Base-by-base conservation (phyloP, 2,797 vertebrate species). In the Erpetoichthys calabaricus region DNA sequence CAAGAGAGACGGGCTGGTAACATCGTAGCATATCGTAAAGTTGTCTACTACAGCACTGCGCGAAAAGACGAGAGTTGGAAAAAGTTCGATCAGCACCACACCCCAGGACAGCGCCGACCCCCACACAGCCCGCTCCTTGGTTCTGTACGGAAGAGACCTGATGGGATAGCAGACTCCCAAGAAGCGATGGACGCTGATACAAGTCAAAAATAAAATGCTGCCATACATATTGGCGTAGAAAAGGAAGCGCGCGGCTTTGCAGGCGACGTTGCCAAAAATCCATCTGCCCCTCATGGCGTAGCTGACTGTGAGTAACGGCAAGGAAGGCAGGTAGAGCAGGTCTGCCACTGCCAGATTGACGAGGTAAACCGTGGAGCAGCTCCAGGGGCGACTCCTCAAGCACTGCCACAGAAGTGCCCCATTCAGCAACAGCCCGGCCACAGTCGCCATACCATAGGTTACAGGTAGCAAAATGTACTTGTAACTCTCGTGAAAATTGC, bases 271-370 rank as follows among this genome's bases (percentile, higher is more conserved):
- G 5, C 80, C 68, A 0, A 85, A 85, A 46, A 56, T 65, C 83
- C 78, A 66, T 5, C 47, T 5, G 60, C 65, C 73, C 1, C 56
- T 66, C 70, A 74, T 60, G 4, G 64, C 44, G 3, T 79, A 62
- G 64, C 65, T 72, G 63, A 69, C 3, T 55, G 83, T 66, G 47
- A 84, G 66, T n/a, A 76, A 75, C 4, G 79, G 80, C 54, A 81
- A 53, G 0, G 74, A 64, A 56, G 72, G 60, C 45, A 82, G 59
- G 3, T 72, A 83, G 1, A 81, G 70, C 6, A 83, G 67, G 55
- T 84, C 73, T 0, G 80, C 73, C 58, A 74, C 66, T 5, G 79
- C 71, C 47, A 85, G 68, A 67, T 83, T 85, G 57, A 59, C 64
- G 62, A 79, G 51, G 53, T 79, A 80, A 67, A 76, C 62, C 10